Conservation (phyloP, 2,797 vertebrate species). For the Zalophus californianus region DNA sequence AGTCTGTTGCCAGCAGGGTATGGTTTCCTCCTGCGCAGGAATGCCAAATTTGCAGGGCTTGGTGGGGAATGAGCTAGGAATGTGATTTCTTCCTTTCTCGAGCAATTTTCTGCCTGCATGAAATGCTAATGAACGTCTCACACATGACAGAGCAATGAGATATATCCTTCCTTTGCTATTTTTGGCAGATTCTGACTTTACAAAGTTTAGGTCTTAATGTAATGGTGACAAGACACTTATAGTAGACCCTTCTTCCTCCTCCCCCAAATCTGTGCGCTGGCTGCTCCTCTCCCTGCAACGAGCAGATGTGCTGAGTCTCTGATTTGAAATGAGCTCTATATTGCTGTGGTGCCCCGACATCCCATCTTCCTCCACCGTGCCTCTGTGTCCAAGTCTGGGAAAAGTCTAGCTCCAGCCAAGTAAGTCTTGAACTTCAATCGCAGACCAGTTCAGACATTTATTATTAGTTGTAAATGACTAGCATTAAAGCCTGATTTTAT, state of each 20-base stretch:
- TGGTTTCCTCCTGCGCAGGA: slow-evolving; percentile 52
- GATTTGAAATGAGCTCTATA: neutral
- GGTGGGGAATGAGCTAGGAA: slow-evolving; percentile 25
- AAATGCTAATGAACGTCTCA: slow-evolving; percentile 79
- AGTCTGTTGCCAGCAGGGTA: slow-evolving; percentile 45
- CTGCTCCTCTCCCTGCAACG: neutral
- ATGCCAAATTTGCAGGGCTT: slow-evolving; percentile 64
- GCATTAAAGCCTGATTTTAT: neutral
- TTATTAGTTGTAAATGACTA: neutral
- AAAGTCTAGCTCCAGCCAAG: neutral
- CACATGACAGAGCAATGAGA: slow-evolving; percentile 61
- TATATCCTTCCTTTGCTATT: slow-evolving; percentile 56
- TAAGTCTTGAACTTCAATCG: neutral
- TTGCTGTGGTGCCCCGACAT: neutral
- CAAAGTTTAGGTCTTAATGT: slow-evolving; percentile 50
- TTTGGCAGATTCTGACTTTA: slow-evolving; percentile 60
- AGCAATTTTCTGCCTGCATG: slow-evolving; percentile 74
- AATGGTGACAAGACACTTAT: neutral
- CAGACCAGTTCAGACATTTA: neutral
- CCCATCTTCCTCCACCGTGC: too few species aligned
- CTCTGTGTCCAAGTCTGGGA: neutral
- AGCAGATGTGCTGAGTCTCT: neutral
- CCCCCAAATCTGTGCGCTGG: neutral
- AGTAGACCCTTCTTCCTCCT: neutral
- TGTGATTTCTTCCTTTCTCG: slow-evolving; percentile 68